These are phyloP conservation scores for Perithous albicinctus DNA, from an alignment of 2,888 invertebrate species.

Conservation along the genomic window DNA sequence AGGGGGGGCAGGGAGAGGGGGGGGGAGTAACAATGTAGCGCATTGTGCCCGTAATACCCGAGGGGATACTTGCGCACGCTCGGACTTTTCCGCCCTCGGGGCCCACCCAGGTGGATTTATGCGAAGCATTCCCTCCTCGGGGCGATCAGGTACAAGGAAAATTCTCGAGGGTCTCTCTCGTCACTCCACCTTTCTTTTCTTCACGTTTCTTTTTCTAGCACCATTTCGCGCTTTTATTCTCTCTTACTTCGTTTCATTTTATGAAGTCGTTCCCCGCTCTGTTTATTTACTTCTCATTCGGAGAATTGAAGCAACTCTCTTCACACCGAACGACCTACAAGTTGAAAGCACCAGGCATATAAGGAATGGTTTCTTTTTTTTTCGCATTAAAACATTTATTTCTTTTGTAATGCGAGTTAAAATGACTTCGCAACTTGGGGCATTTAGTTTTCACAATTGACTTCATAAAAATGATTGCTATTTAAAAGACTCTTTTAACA, in stretches of 20 bases:
- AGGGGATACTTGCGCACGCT: slow-evolving; percentile 49
- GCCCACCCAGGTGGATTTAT: slow-evolving; percentile 61
- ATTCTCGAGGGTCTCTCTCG: neutral
- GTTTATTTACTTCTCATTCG: slow-evolving; percentile 41
- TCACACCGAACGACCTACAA: neutral
- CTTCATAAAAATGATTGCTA: neutral
- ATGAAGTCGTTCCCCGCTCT: neutral
- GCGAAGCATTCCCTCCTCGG: neutral
- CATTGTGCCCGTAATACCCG: slow-evolving; percentile 51
- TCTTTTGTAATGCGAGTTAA: neutral
- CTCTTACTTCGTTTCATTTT: slow-evolving; percentile 11
- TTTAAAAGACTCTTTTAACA: too few species aligned
- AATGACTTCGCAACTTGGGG: neutral
- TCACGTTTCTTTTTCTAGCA: neutral
- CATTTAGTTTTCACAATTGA: neutral
- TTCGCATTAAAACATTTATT: neutral
- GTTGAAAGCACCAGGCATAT: neutral
- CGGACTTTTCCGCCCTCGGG: slow-evolving; percentile 54
- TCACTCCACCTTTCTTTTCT: neutral
- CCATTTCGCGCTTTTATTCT: neutral
- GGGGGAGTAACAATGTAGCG: slow-evolving; percentile 52
- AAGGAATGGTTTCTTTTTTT: neutral
- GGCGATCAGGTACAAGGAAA: slow-evolving; percentile 27
- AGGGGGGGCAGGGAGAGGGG: too few species aligned
- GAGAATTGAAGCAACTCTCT: slow-evolving; percentile 1